Evolutionary conservation across 2,888 invertebrate genomes (phyloP), one percentile per base, ranked within the genome.

Genomic region (Pheosia gnoma): DNA sequence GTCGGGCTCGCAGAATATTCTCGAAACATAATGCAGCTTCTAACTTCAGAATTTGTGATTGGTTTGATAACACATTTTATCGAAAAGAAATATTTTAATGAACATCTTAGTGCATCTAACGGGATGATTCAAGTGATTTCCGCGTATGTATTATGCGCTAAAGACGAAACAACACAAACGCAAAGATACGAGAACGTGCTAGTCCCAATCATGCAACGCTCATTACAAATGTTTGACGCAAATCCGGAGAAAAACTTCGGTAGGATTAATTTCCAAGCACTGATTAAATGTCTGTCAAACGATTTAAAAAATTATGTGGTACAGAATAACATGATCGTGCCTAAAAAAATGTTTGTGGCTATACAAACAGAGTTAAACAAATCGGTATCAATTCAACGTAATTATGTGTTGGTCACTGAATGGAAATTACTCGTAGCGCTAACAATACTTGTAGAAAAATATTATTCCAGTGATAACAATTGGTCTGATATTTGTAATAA

Each of bases 361-460:
- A 82, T 87, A 43, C 68, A 77, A 63, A 60, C 61, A 0, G 72
- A 80, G 66, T 47, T 86, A n/a, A 64, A 66, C 41, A 72, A 80
- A 8, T 62, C 65, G 37, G 63, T 90, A 57, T 13, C 78, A 3
- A n/a, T 80, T 9, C 63, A 79, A 58, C 80, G 88, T 74, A 82
- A 88, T 67, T 91, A 90, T 60, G 55, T 83, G 10, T 61, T 83
- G 56, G 41, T 90, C 62, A 84, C 82, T 25, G 77, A 68, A 36
- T 86, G 86, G 83, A 84, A 83, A 59, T 66, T 90, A 47, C 68
- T 77, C 7, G 71, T 80, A 4, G 73, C 76, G 57, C 66, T 82
- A 8, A 65, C 82, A 3, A 79, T 77, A 63, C 65, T 86, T 56
- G 65, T 82, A 45, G 69, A 79, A 3, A 65, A 79, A 59, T 6